Evolutionary conservation across 1,140 invertebrate genomes (phyloP).

Genomic region (Nephila pilipes): DNA sequence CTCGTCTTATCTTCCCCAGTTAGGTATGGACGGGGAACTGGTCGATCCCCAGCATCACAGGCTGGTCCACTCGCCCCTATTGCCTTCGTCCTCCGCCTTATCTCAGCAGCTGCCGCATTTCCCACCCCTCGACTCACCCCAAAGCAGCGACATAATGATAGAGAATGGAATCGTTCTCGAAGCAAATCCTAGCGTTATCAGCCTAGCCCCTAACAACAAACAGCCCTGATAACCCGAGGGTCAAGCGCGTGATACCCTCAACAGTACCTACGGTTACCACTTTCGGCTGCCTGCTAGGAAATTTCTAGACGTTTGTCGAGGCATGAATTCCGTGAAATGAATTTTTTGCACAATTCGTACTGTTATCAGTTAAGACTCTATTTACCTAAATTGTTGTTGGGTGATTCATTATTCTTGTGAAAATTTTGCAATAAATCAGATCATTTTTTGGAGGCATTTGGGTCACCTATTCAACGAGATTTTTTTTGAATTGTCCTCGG

Average conservation of each 20-base stretch:
- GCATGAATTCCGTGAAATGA: too few species aligned
- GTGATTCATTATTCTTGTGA: too few species aligned
- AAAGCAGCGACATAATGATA: constrained; percentile 27
- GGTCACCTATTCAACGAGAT: too few species aligned
- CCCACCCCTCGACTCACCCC: constrained; percentile 60
- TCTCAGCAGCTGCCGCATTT: constrained; percentile 67
- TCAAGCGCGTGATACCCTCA: neutral
- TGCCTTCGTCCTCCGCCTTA: constrained; percentile 54
- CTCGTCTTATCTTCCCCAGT: constrained; percentile 32
- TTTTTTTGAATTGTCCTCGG: too few species aligned
- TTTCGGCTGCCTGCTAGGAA: neutral
- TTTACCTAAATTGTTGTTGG: too few species aligned
- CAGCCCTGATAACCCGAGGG: constrained; percentile 30
- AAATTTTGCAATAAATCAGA: too few species aligned
- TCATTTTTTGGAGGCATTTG: too few species aligned
- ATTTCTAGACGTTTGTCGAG: neutral
- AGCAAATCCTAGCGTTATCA: constrained; percentile 56
- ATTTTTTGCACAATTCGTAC: too few species aligned
- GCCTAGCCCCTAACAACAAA: constrained; percentile 64
- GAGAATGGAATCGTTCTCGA: constrained; percentile 65
- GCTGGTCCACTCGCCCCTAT: constrained; percentile 59
- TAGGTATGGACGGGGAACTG: constrained; percentile 33
- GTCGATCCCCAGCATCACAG: constrained; percentile 29
- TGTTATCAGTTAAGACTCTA: too few species aligned
- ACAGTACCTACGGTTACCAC: neutral